Evolutionary conservation across 2,797 vertebrate genomes (phyloP).

Genomic region (Cyclura pinguis): DNA sequence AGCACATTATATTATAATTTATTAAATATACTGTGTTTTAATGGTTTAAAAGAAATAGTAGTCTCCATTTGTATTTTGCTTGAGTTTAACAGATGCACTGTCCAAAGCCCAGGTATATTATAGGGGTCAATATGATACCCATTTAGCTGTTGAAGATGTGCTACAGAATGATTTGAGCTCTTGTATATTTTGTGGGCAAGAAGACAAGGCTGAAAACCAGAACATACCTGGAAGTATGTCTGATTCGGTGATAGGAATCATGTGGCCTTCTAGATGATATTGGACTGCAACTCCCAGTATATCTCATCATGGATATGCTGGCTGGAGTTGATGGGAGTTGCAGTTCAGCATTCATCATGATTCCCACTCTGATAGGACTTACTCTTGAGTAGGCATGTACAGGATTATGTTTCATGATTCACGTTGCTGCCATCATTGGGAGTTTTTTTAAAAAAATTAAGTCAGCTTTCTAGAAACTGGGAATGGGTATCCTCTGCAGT

Average conservation of each 20-base stretch:
- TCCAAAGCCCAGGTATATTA: not conserved
- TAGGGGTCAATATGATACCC: constrained; percentile 27
- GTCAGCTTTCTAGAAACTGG: not conserved
- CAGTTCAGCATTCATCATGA: no score
- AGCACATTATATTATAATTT: constrained; percentile 38
- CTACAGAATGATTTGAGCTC: constrained; percentile 12
- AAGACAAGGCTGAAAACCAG: not conserved
- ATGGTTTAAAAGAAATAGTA: constrained; percentile 49
- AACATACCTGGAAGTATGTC: not conserved
- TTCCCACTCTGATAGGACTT: not conserved
- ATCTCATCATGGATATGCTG: no score
- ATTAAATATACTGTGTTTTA: constrained; percentile 30
- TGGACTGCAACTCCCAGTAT: no score
- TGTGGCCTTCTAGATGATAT: no score
- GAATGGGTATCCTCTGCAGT: not conserved
- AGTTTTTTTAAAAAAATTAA: not conserved
- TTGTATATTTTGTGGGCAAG: not conserved
- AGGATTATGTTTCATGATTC: not conserved
- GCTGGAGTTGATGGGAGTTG: no score
- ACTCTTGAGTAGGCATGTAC: not conserved
- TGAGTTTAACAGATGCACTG: constrained; percentile 40
- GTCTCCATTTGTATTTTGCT: not conserved
- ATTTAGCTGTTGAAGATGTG: not conserved
- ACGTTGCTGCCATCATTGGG: not conserved
- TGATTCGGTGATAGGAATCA: not conserved